Evolutionary conservation across 1,140 invertebrate genomes (phyloP).

Genomic region (Drosophila bifasciata): DNA sequence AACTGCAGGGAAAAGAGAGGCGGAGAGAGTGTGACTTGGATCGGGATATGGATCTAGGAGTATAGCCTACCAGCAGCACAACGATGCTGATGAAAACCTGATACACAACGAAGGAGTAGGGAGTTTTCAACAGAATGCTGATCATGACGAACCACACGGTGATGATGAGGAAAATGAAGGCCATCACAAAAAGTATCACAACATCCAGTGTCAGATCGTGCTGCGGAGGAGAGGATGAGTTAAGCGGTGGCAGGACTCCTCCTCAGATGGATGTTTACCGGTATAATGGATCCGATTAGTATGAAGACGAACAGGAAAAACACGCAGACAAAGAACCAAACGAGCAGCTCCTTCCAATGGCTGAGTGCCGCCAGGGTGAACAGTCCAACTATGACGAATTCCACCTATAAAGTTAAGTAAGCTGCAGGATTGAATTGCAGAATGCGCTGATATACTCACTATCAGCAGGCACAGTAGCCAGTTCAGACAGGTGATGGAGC

Average conservation of each 20-base stretch:
- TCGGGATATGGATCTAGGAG: too few relatives aligned
- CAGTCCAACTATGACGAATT: constrained; percentile 50
- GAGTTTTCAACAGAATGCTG: constrained; percentile 28
- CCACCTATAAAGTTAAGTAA: constrained; percentile 26
- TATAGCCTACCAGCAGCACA: constrained; percentile 48
- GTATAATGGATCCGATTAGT: constrained; percentile 55
- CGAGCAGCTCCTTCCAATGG: constrained; percentile 36
- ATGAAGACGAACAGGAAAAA: constrained; percentile 51
- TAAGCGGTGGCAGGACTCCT: too few relatives aligned
- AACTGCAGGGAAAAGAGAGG: constrained; percentile 43
- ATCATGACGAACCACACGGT: constrained; percentile 69
- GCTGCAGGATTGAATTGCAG: neutral
- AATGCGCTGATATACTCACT: constrained; percentile 33
- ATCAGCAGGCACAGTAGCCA: constrained; percentile 46
- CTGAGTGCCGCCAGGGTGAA: constrained; percentile 34
- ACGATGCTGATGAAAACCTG: constrained; percentile 52
- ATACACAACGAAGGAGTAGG: constrained; percentile 44
- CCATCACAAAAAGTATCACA: constrained; percentile 67
- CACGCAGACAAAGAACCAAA: constrained; percentile 53
- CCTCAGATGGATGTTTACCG: constrained; percentile 32
- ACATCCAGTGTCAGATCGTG: constrained; percentile 74
- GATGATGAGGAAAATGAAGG: constrained; percentile 69
- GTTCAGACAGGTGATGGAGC: constrained; percentile 44
- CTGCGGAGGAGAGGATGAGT: constrained; percentile 6
- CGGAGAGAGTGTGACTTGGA: neutral